Evolutionary conservation across 1,140 invertebrate species (phyloP), one percentile per base, ranked within the genome.

Genomic region (Drosophila triauraria): DNA sequence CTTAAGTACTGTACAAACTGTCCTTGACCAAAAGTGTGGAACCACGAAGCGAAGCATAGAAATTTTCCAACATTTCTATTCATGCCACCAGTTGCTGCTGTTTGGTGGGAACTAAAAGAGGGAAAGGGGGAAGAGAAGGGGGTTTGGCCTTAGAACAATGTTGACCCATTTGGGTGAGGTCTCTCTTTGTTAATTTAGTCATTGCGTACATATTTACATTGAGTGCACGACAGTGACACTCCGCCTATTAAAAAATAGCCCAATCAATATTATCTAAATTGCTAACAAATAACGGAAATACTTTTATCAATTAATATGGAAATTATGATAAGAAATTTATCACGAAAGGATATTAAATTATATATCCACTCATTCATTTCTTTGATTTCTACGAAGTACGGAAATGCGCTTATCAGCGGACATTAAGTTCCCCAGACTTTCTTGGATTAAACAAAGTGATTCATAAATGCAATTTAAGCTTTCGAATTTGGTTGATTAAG

Each of bases 181-280:
- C 42, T 60, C 53, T 38, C 40, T 54, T 60, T 47, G 81, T 68
- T 81, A 86, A 85, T 85, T 77, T 62, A 80, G 82, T 61, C 65
- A 72, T 72, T 80, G 65, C 44, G 43, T 48, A 84, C 58, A 83
- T 75, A 30, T 60, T 67, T 60, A 53, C 59, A 69, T 43, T 38
- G 47, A 50, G 40, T 32, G 67, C 40, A 32, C 0, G 30, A 75
- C 58, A 63, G 58, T 74, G 70, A 17, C 12, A 13, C 32, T 10
- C 2, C 4, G 6, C 1, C 17, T 12, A 32, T 57, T 25, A n/a
- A 4, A 12, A 20, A 60, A n/a, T 12, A 8, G n/a, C 15, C 35
- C 13, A 60, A 30, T 61, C 4, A n/a, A 32, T 13, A 23, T 23
- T 3, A 43, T 23, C 25, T 23, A 9, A 12, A 30, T n/a, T 63